Percentiles rank a stretch among this genome's conserved stretches.
These are phyloP conservation scores for Hydrotaea diabolus DNA, from an alignment of 2,888 invertebrate species.

Conservation along the genomic window DNA sequence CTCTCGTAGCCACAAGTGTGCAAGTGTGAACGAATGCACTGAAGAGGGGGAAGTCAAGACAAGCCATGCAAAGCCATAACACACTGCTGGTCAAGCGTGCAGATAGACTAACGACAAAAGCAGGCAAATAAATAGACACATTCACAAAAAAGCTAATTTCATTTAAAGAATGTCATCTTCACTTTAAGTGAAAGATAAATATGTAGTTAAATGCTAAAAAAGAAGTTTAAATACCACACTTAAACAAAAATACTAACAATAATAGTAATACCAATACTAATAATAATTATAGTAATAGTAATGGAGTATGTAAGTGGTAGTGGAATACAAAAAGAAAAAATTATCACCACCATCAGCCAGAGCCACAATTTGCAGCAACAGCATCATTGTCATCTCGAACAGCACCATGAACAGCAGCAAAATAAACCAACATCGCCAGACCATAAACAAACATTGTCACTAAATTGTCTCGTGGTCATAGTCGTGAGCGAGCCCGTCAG, in stretches of 20 bases:
- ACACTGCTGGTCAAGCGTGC: background rate
- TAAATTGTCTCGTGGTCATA: background rate
- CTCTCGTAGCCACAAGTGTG: background rate
- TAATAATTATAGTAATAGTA: slow-evolving; percentile 4
- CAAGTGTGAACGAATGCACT: background rate
- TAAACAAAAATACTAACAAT: slow-evolving; percentile 49
- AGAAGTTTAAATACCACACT: slow-evolving; percentile 62
- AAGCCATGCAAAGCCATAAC: background rate
- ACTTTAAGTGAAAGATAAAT: slow-evolving; percentile 80
- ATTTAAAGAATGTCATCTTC: slow-evolving; percentile 80
- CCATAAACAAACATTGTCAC: slow-evolving; percentile 49
- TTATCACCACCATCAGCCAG: background rate
- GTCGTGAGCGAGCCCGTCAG: background rate
- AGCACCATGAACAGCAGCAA: background rate
- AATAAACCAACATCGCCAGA: background rate
- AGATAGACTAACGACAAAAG: background rate
- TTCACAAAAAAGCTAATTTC: slow-evolving; percentile 74
- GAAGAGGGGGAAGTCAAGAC: background rate
- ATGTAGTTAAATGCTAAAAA: slow-evolving; percentile 69
- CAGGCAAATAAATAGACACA: background rate
- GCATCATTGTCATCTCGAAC: background rate
- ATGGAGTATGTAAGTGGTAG: background rate
- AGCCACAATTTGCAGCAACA: too few relatives aligned
- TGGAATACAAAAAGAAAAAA: background rate
- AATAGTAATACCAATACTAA: slow-evolving; percentile 41